Percentiles rank a stretch among this genome's conserved stretches.
Conservation (phyloP, 2,888 invertebrate species). For the Lasius platythorax region DNA sequence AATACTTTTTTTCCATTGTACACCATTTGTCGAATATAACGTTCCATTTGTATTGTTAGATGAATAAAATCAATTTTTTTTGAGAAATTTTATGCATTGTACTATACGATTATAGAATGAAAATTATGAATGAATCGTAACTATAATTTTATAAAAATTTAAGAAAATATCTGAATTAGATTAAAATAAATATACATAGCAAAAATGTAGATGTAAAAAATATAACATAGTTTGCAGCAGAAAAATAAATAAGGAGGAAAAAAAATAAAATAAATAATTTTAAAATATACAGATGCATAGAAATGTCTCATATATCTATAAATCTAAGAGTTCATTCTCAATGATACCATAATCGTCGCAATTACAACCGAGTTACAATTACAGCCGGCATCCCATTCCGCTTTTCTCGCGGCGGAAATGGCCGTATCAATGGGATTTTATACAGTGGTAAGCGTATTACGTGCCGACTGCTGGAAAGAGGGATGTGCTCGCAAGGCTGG, state of each 20-base stretch:
- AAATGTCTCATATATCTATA: not conserved
- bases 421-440: constrained; percentile 47
- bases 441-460: constrained; percentile 64
- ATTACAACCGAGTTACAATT: constrained; percentile 20
- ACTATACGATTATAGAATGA: not conserved
- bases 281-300: not conserved
- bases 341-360: not conserved
- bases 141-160: not conserved
- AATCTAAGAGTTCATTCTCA: not conserved
- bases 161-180: not conserved
- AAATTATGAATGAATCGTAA: not conserved
- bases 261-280: not conserved
- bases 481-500: constrained; percentile 6
- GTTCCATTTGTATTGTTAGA: not conserved
- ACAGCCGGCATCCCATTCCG: not conserved
- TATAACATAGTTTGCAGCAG: not conserved
- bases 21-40: not conserved
- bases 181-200: not conserved
- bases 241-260: not conserved
- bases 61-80: not conserved
- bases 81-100: not conserved
- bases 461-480: constrained; percentile 45
- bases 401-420: not conserved
- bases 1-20: not conserved
- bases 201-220: not conserved